These are phyloP conservation scores for Pseudobourletiella spinata DNA, from an alignment of 1,140 invertebrate species.

Conservation along the genomic window DNA sequence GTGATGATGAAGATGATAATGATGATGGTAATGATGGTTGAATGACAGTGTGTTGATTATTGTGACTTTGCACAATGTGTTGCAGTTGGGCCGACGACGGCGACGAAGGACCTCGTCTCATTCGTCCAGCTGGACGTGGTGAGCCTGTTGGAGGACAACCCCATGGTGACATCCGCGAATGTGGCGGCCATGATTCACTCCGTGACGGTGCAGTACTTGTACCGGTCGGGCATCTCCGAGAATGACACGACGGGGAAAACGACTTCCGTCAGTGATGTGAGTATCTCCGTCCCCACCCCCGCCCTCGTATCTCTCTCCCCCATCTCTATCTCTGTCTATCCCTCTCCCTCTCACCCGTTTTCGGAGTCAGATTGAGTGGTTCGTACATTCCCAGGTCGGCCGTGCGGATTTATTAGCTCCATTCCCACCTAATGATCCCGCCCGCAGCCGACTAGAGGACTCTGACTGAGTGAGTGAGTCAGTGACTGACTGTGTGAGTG, in stretches of 20 bases:
- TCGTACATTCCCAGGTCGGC: too few species aligned
- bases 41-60: too few species aligned
- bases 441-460: too few species aligned
- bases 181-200: constrained; percentile 37
- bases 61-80: too few species aligned
- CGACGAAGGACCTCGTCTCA: constrained; percentile 32
- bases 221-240: constrained; percentile 34
- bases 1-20: too few species aligned
- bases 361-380: too few species aligned
- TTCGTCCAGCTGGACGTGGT: constrained; percentile 38
- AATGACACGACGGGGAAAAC: constrained; percentile 36
- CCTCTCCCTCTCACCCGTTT: neutral
- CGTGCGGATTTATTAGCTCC: neutral
- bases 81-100: constrained; percentile 34
- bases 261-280: constrained; percentile 35
- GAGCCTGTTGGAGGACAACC: constrained; percentile 35
- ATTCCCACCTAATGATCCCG: too few species aligned
- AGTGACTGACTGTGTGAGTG: too few species aligned
- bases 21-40: too few species aligned
- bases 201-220: constrained; percentile 37
- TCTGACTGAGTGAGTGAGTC: too few species aligned
- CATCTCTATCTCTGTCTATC: neutral
- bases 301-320: neutral
- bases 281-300: too few species aligned
- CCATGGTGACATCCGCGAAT: constrained; percentile 30